Base-by-base conservation (phyloP, 1,140 invertebrate species). In the Drosophila serrata region DNA sequence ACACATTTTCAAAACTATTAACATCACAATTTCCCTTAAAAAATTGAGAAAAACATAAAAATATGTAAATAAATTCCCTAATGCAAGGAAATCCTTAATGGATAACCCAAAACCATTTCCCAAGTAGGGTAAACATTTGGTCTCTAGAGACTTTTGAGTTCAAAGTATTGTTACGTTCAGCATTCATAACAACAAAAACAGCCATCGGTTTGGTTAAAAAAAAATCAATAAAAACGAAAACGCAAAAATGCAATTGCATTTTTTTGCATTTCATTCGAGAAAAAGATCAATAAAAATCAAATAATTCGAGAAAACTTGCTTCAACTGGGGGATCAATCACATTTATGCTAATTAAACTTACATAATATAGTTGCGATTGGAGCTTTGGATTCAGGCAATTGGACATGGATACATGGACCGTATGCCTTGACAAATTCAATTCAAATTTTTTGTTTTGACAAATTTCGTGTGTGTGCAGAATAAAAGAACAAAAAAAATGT, bases 331-430 rank as follows among this genome's bases (percentile, higher is more conserved):
- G 84, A 87, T 87, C 84, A 87, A 87, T 87, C 84, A 87, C 84
- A 87, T 87, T 87, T 87, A 87, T 87, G 84, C 84, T 87, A 87
- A 87, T 87, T 70, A 63, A 70, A 87, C 84, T 87, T 87, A 87
- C 84, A 87, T 87, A 87, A 87, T 87, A 82, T 70, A 24, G 42
- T 57, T 24, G 49, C 40, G 24, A 24, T 8, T 8, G 24, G 58
- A 27, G 51, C 17, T 31, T 48, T 2, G 12, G 48, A 19, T 19
- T 51, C 11, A 24, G 48, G 11, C 48, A 51, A n/a, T n/a, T 51
- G 29, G 48, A n/a, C 49, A 53, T 51, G 48, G 5, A n/a, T 24
- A 70, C 24, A 59, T 35, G 42, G 37, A 57, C 15, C 12, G 59
- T 60, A 58, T 72, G 73, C 65, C 67, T 76, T 79, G 85, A 90